Conservation (phyloP, 2,113 vertebrate species). For the Phaethon lepturus region DNA sequence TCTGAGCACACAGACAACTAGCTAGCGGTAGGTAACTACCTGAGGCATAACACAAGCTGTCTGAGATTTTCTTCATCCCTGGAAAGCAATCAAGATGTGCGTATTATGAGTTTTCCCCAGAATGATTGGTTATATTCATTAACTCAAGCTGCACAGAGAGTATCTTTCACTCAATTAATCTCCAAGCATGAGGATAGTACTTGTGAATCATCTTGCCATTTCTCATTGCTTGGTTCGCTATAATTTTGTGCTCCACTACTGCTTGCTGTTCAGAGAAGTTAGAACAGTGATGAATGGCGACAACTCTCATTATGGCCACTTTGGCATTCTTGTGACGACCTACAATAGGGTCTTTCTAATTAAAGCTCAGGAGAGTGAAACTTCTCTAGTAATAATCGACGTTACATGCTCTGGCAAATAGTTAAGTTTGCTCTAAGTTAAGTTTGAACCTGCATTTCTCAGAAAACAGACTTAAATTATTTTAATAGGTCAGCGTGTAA, state of each 20-base stretch:
- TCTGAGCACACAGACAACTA: not conserved
- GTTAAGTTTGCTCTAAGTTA: not conserved
- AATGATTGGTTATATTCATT: not conserved
- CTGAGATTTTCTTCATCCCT: not conserved
- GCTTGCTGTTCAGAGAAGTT: not conserved
- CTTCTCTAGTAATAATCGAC: not conserved
- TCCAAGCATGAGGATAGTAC: not conserved
- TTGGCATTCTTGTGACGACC: not conserved
- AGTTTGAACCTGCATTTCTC: not conserved
- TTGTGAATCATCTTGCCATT: not conserved
- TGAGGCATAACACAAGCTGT: not conserved
- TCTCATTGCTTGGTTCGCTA: not conserved
- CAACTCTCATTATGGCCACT: not conserved
- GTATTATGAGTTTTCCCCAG: not conserved
- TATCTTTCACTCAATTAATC: not conserved
- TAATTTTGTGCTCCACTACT: not conserved
- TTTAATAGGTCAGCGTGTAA: not conserved
- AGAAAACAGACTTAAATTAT: not conserved
- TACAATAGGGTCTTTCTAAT: not conserved
- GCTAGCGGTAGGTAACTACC: not conserved
- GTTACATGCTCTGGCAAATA: not conserved
- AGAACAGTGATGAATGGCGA: not conserved
- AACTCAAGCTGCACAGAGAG: not conserved
- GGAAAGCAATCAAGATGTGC: not conserved
- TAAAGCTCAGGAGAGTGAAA: not conserved